Conservation (phyloP, 2,888 invertebrate genomes). For the Euclidia mi region DNA sequence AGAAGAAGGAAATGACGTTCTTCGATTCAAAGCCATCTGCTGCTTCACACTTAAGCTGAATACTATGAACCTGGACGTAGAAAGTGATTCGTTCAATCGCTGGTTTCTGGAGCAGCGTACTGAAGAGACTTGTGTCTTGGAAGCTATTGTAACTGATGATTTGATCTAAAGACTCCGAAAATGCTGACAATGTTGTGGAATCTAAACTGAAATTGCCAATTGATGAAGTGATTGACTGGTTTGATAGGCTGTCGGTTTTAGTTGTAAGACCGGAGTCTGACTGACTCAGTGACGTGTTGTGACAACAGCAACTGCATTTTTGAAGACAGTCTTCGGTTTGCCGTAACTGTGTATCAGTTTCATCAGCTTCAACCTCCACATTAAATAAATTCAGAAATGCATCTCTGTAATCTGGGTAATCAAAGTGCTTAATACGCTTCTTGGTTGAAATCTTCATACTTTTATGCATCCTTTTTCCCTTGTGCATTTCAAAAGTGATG, state of each 20-base stretch:
- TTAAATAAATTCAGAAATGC: conserved; percentile 76
- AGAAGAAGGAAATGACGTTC: conserved; percentile 72
- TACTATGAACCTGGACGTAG: conserved; percentile 84
- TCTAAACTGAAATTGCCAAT: conserved; percentile 84
- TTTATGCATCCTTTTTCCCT: conserved; percentile 58
- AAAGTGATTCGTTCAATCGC: conserved; percentile 83
- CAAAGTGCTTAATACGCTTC: conserved; percentile 78
- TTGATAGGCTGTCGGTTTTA: conserved; percentile 67
- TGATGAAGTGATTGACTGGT: conserved; percentile 80
- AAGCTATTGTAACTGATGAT: conserved; percentile 83
- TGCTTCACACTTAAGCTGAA: conserved; percentile 73
- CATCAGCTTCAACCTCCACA: conserved; percentile 51
- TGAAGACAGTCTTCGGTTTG: conserved; percentile 28
- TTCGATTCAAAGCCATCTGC: conserved; percentile 64
- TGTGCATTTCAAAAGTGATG: conserved; percentile 59
- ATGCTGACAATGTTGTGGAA: conserved; percentile 78
- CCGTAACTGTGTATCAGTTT: conserved; percentile 29
- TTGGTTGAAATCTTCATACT: conserved; percentile 65
- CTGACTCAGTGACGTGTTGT: conserved; percentile 54
- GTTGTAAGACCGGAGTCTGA: conserved; percentile 72
- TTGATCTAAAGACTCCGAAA: conserved; percentile 82
- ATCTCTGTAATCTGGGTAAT: conserved; percentile 81
- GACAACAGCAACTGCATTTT: conserved; percentile 72
- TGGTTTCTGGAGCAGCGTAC: conserved; percentile 74
- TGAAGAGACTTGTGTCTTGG: conserved; percentile 75